A percentile compares a stretch with the other conserved stretches of the same genome.
Evolutionary conservation across 64 coral and sea anemone species (phyloP).

Genomic region (Catalaphyllia jardinei): DNA sequence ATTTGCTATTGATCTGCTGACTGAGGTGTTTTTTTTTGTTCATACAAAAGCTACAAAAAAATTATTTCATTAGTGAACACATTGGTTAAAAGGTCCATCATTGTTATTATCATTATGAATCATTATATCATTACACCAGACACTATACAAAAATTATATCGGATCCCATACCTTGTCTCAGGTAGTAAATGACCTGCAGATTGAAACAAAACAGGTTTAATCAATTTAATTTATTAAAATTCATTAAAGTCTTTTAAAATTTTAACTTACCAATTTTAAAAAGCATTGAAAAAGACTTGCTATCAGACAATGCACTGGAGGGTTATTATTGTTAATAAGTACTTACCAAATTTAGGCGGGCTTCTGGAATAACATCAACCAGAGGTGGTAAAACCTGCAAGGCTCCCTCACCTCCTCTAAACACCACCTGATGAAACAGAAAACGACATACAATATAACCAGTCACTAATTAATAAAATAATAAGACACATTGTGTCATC

Average conservation of each 20-base stretch:
- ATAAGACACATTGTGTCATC: no score
- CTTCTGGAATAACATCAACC: conserved; percentile 98
- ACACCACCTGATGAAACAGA: conserved; percentile 74
- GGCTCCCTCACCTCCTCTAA: conserved; percentile 94
- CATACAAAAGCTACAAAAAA: no score
- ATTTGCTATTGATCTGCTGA: no score
- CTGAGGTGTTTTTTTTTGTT: no score
- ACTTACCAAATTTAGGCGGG: conserved; percentile 91
- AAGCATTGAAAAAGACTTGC: not conserved
- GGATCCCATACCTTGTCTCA: conserved; percentile 81
- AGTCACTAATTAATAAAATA: no score
- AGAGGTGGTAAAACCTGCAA: conserved; percentile 93
- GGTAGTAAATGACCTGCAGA: conserved; percentile 94
- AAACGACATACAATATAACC: no score
- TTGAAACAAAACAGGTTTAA: not conserved
- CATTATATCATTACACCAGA: not conserved
- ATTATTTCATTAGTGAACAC: no score
- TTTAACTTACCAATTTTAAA: not conserved
- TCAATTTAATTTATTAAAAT: no score
- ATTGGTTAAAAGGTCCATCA: no score
- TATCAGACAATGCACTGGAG: not conserved
- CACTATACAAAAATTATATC: not conserved
- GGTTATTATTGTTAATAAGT: not conserved
- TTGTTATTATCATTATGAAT: no score
- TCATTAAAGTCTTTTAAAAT: no score